Percentiles rank a stretch among this genome's conserved stretches.
Evolutionary conservation across 2,888 invertebrate genomes (phyloP).

Genomic region (Agrotis segetum): DNA sequence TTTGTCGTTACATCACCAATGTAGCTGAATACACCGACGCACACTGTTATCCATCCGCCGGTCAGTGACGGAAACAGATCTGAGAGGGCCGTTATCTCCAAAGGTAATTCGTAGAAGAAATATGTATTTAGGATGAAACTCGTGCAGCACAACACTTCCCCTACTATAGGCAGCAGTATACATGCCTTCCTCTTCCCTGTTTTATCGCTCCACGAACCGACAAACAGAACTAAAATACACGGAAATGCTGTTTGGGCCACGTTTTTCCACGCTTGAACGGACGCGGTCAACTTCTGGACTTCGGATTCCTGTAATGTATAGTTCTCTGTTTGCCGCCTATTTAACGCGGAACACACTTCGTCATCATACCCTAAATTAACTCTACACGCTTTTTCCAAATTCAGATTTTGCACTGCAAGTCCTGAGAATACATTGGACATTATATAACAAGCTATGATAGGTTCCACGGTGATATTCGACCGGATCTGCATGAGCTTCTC

Average conservation of each 20-base stretch:
- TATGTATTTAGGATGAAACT: conserved; percentile 90
- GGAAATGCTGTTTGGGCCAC: conserved; percentile 91
- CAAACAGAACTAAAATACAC: conserved; percentile 89
- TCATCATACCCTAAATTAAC: conserved; percentile 94
- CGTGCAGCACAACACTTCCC: conserved; percentile 89
- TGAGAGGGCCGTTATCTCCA: conserved; percentile 90
- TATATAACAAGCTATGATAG: conserved; percentile 93
- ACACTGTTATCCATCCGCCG: conserved; percentile 91
- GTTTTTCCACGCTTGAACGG: conserved; percentile 91
- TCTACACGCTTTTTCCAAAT: conserved; percentile 96
- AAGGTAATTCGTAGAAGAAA: conserved; percentile 91
- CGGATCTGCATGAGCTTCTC: conserved; percentile 89
- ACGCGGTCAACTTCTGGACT: conserved; percentile 91
- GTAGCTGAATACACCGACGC: conserved; percentile 92
- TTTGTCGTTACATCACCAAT: conserved; percentile 91
- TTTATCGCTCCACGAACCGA: conserved; percentile 92
- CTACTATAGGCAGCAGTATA: conserved; percentile 90
- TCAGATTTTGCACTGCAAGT: conserved; percentile 95
- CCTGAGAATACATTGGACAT: conserved; percentile 93
- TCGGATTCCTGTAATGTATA: conserved; percentile 92
- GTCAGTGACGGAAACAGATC: conserved; percentile 91
- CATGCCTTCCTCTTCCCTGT: conserved; percentile 91
- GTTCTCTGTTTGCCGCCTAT: conserved; percentile 93
- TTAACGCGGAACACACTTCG: conserved; percentile 94
- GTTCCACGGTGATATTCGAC: conserved; percentile 93